phyloP scores from a whole-genome alignment of 2,888 invertebrate species.

The Iselma pallidipennis region DNA sequence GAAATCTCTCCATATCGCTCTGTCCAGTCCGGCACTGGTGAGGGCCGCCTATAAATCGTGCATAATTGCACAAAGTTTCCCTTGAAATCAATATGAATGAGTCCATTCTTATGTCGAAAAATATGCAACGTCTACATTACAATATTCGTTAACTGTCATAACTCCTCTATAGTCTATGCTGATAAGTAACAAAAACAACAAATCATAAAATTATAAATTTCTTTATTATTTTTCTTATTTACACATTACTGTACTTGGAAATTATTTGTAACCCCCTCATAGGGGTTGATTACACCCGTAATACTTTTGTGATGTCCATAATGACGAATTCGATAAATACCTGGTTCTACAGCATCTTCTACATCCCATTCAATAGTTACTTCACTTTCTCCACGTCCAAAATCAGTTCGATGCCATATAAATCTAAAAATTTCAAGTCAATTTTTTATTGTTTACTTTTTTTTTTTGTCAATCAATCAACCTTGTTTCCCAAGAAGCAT shows the following conservation, averaged over 20 bases:
- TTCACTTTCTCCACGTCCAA: conserved; percentile 76
- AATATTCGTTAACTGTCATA: too few relatives aligned
- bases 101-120: too few relatives aligned
- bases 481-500: conserved; percentile 89
- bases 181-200: too few relatives aligned
- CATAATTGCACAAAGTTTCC: too few relatives aligned
- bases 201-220: too few relatives aligned
- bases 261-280: conserved; percentile 66
- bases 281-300: conserved; percentile 72
- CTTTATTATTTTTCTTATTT: background rate
- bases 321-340: conserved; percentile 83
- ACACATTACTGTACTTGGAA: conserved; percentile 52
- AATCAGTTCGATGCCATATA: conserved; percentile 76
- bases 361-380: conserved; percentile 81
- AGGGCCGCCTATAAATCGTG: too few relatives aligned
- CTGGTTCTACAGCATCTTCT: conserved; percentile 66
- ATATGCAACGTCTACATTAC: too few relatives aligned
- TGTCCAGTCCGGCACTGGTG: too few relatives aligned
- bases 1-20: too few relatives aligned
- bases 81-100: too few relatives aligned
- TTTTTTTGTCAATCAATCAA: conserved; percentile 59
- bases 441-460: too few relatives aligned
- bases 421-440: conserved; percentile 69
- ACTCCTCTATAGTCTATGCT: too few relatives aligned
- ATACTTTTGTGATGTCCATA: conserved; percentile 78